phyloP scores from a whole-genome alignment of 1,140 invertebrate genomes.

The Cardiocondyla obscurior region DNA sequence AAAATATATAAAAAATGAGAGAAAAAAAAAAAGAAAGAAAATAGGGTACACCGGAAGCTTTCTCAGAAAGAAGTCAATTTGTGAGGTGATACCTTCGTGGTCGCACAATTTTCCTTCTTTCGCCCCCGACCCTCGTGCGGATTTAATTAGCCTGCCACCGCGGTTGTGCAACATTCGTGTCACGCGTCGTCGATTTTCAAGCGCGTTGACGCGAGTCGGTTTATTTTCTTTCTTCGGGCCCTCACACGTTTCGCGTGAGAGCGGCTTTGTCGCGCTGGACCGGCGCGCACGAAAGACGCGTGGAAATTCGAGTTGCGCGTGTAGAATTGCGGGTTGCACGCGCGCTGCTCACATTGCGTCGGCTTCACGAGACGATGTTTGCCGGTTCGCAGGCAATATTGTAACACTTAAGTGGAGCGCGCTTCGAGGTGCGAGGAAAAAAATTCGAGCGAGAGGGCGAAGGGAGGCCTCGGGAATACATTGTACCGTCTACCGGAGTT shows the following conservation, averaged over 20 bases:
- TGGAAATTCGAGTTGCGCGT: conserved; percentile 68
- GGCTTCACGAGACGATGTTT: conserved; percentile 61
- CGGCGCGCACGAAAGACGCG: conserved; percentile 51
- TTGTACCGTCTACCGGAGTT: conserved; percentile 64
- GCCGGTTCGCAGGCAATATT: conserved; percentile 65
- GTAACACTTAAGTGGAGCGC: conserved; percentile 67
- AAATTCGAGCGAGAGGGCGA: background rate
- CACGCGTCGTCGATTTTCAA: conserved; percentile 25
- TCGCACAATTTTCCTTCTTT: background rate
- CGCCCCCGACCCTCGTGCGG: background rate
- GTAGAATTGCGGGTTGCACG: conserved; percentile 61
- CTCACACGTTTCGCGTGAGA: conserved; percentile 53
- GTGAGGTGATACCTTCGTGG: background rate
- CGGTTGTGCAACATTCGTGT: background rate
- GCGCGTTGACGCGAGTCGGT: conserved; percentile 9
- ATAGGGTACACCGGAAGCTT: background rate
- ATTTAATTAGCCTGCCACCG: conserved; percentile 25
- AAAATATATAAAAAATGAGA: too few species aligned
- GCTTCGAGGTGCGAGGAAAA: conserved; percentile 4
- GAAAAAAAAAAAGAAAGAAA: too few species aligned
- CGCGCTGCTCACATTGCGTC: conserved; percentile 29
- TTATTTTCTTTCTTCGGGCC: conserved; percentile 25
- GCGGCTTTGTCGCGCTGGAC: conserved; percentile 63
- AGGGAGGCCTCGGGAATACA: conserved; percentile 4
- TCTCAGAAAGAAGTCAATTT: background rate